phyloP scores from a whole-genome alignment of 2,797 vertebrate species.

The Neosilurus mollespiculum region DNA sequence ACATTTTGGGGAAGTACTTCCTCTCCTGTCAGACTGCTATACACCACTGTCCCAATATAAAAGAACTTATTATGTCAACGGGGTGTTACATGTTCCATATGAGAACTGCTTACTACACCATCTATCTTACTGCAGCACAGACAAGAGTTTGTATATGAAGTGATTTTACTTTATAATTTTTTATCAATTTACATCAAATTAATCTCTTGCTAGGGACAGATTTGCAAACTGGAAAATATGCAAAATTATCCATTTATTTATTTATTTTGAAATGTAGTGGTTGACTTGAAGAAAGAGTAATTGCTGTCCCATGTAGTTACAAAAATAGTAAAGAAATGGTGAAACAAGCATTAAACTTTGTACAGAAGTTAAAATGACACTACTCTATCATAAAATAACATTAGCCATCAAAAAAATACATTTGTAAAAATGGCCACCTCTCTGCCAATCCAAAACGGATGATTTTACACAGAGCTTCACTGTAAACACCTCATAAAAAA shows the following conservation, averaged over 20 bases:
- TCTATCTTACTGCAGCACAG: slow-evolving; percentile 28
- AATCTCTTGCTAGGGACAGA: slow-evolving; percentile 46
- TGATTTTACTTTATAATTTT: slow-evolving; percentile 21
- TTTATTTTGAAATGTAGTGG: neutral
- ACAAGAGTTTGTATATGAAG: slow-evolving; percentile 47
- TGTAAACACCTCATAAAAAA: too few species aligned
- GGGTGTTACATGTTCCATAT: slow-evolving; percentile 34
- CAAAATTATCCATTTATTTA: too few species aligned
- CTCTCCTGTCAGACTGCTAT: slow-evolving; percentile 20
- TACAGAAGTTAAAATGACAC: too few species aligned
- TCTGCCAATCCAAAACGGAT: too few species aligned
- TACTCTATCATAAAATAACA: too few species aligned
- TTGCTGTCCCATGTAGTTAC: too few species aligned
- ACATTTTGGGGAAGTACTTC: slow-evolving; percentile 24
- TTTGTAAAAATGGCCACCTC: too few species aligned
- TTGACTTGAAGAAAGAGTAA: neutral
- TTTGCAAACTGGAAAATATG: neutral
- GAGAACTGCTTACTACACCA: slow-evolving; percentile 30
- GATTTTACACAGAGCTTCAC: too few species aligned
- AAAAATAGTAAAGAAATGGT: too few species aligned
- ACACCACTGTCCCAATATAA: slow-evolving; percentile 16
- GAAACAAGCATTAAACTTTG: too few species aligned
- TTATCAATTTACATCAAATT: slow-evolving; percentile 50
- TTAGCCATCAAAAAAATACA: too few species aligned
- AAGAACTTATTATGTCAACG: slow-evolving; percentile 22